These are phyloP conservation scores for Andrena flavipes DNA, from an alignment of 2,888 invertebrate genomes.

Conservation along the genomic window DNA sequence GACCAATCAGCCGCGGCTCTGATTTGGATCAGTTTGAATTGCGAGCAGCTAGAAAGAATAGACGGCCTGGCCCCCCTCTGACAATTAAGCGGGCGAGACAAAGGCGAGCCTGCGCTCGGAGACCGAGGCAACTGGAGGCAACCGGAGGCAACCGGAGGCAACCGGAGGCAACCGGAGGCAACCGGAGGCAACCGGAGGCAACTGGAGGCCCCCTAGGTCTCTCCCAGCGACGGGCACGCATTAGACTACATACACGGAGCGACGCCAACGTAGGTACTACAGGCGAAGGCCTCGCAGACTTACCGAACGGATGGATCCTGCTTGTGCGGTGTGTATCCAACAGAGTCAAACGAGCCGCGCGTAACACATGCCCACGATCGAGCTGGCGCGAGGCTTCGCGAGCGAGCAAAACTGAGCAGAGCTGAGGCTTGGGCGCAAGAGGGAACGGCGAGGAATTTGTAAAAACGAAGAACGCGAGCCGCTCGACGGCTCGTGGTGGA, in stretches of 20 bases:
- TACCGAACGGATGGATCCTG: slow-evolving; percentile 22
- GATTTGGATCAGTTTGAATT: not conserved
- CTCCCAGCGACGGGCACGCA: not conserved
- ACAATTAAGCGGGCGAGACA: slow-evolving; percentile 35
- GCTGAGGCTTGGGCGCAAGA: too few relatives aligned
- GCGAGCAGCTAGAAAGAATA: slow-evolving; percentile 19
- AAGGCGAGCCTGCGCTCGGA: slow-evolving; percentile 16
- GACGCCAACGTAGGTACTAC: too few relatives aligned
- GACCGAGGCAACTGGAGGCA: too few relatives aligned
- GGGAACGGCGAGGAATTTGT: not conserved
- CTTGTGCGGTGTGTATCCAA: slow-evolving; percentile 9
- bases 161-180: too few relatives aligned
- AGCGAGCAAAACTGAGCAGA: too few relatives aligned
- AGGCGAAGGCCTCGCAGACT: slow-evolving; percentile 3
- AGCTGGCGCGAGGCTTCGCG: slow-evolving; percentile 17
- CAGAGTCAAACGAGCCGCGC: slow-evolving; percentile 37
- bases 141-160: too few relatives aligned
- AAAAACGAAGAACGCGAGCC: slow-evolving; percentile 43
- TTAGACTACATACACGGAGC: too few relatives aligned
- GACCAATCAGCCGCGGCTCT: not conserved
- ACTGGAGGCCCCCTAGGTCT: not conserved
- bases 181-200: too few relatives aligned
- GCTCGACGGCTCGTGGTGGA: slow-evolving; percentile 63
- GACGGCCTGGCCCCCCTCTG: slow-evolving; percentile 37
- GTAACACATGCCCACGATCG: slow-evolving; percentile 61